Base-by-base conservation (phyloP, 2,797 vertebrate genomes). In the Staurois parvus region DNA sequence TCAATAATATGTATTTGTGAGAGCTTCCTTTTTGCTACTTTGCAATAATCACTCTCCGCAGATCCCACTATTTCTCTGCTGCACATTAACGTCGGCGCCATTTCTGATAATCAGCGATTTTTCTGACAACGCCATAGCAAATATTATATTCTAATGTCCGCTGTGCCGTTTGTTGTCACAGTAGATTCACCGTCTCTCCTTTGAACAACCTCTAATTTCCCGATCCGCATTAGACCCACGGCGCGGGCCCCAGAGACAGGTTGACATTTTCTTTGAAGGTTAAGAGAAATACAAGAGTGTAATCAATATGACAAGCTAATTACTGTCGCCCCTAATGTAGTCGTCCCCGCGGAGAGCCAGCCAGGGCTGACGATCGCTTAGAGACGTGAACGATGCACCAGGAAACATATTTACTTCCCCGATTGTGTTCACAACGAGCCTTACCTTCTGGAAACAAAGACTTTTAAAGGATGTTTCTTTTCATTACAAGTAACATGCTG, bases 191-290 rank as follows among this genome's bases (percentile, higher is more conserved):
- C 30, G n/a, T 19, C 28, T 87, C 80, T 87, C 80, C 85, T 87
- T 48, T 83, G 79, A 74, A 87, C 85, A 87, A 87, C 85, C 85
- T 87, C 85, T 83, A 79, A 66, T 72, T 76, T 78, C 74, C 21
- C 4, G 37, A 45, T 48, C 30, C 32, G 42, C 80, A 8, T 26
- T 19, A 74, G 68, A 79, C 56, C 64, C 70, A 13, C 56, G n/a
- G 6, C 37, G 56, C 40, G 12, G 42, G 32, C 87, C 56, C 84
- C 26, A 4, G 84, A 85, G 87, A 88, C 67, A 42, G 73, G 37
- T 79, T 80, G 84, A 88, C 87, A 86, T 86, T 88, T 84, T 86
- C 87, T 75, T 88, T 88, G 84, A 86, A 85, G 84, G 84, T 83
- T 88, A 84, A 64, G 48, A 85, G 84, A 66, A 76, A 67, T 86